phyloP scores from a whole-genome alignment of 1,140 invertebrate species.

The Diprion similis region DNA sequence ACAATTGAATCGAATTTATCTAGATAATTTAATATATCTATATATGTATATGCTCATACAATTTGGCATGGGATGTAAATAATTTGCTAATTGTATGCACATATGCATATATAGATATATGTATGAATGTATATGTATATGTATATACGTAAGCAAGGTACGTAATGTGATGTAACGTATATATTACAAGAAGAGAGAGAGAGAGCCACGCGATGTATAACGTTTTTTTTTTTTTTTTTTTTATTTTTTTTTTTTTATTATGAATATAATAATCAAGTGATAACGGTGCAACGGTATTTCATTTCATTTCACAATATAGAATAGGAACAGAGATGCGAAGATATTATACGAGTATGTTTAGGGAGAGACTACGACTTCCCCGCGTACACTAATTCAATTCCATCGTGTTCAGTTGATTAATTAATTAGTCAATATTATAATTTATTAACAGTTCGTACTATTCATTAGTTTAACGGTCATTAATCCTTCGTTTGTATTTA shows the following conservation, averaged over 20 bases:
- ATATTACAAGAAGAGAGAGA: neutral
- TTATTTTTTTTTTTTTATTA: conserved; percentile 17
- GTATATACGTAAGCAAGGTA: too few species aligned
- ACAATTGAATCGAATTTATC: too few species aligned
- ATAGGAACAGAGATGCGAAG: conserved; percentile 48
- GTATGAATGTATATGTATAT: neutral
- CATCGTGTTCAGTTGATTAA: conserved; percentile 57
- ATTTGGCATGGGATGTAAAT: too few species aligned
- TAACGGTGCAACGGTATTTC: neutral
- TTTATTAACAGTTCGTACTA: conserved; percentile 53
- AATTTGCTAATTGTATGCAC: too few species aligned
- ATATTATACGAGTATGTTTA: conserved; percentile 30
- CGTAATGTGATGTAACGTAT: too few species aligned
- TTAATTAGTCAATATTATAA: conserved; percentile 53
- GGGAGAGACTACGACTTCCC: conserved; percentile 47
- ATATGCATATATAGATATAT: too few species aligned
- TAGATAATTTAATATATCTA: too few species aligned
- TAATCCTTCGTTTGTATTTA: conserved; percentile 35
- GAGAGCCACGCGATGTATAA: neutral
- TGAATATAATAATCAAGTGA: conserved; percentile 30
- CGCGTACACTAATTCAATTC: conserved; percentile 60
- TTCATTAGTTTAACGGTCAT: conserved; percentile 41
- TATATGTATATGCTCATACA: too few species aligned
- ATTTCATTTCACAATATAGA: neutral
- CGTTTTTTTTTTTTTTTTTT: conserved; percentile 10